Evolutionary conservation across 2,888 invertebrate genomes (phyloP).

Genomic region (Tinea trinotella): DNA sequence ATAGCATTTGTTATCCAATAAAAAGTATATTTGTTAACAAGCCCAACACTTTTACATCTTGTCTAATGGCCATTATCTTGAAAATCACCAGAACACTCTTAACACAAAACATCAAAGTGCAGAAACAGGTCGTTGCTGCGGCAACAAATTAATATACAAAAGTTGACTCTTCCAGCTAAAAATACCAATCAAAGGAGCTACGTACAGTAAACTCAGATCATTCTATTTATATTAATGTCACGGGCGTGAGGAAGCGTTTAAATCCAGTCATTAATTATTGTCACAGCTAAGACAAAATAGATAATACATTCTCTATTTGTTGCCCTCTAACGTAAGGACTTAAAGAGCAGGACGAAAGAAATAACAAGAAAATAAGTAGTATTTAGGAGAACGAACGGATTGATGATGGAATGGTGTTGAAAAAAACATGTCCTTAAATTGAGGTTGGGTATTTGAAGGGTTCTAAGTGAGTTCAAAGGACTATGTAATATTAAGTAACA

Average conservation of each 20-base stretch:
- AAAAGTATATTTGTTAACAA: slow-evolving; percentile 25
- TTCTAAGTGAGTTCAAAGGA: slow-evolving; percentile 54
- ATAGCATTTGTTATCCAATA: neutral
- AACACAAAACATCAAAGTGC: slow-evolving; percentile 66
- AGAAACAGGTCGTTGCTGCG: slow-evolving; percentile 45
- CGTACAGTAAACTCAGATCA: slow-evolving; percentile 51
- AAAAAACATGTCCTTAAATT: slow-evolving; percentile 60
- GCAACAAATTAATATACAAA: slow-evolving; percentile 66
- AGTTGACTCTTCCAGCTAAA: slow-evolving; percentile 60
- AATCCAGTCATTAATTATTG: slow-evolving; percentile 73
- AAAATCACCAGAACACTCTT: slow-evolving; percentile 60
- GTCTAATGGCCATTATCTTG: slow-evolving; percentile 45
- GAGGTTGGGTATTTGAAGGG: slow-evolving; percentile 46
- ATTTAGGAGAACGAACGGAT: slow-evolving; percentile 46
- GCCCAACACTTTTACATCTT: slow-evolving; percentile 37
- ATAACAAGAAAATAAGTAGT: slow-evolving; percentile 59
- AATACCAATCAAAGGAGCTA: slow-evolving; percentile 70
- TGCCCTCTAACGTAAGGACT: slow-evolving; percentile 42
- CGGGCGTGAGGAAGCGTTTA: slow-evolving; percentile 73
- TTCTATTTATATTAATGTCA: slow-evolving; percentile 72
- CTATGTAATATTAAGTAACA: slow-evolving; percentile 49
- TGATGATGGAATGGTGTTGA: slow-evolving; percentile 54
- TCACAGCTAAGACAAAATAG: slow-evolving; percentile 69
- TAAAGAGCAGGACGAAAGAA: slow-evolving; percentile 60
- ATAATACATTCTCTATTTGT: slow-evolving; percentile 68